Evolutionary conservation across 1,140 invertebrate species (phyloP).

Genomic region (Xylocopa sonorina): DNA sequence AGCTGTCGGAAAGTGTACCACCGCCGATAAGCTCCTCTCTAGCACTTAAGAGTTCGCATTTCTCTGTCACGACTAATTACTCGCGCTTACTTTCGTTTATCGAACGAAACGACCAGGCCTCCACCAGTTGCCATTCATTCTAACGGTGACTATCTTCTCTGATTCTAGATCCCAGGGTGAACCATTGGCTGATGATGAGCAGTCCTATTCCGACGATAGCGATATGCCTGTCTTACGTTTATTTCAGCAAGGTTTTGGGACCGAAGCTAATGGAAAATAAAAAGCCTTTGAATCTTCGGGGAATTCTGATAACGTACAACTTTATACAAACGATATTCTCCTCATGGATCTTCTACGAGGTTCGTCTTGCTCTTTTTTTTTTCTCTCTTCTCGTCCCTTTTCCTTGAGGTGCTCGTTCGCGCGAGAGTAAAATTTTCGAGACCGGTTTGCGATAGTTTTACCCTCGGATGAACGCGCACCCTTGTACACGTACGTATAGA

Average conservation of each 20-base stretch:
- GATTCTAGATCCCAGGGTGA: constrained; percentile 92
- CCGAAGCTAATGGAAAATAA: constrained; percentile 94
- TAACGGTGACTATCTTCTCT: constrained; percentile 57
- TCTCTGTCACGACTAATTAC: too few species aligned
- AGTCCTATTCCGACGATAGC: constrained; percentile 93
- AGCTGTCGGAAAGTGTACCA: background rate
- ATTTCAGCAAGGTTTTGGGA: constrained; percentile 92
- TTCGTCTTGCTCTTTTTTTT: constrained; percentile 74
- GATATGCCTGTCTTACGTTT: constrained; percentile 92
- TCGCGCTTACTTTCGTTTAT: too few species aligned
- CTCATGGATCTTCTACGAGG: constrained; percentile 96
- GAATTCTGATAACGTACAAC: constrained; percentile 93
- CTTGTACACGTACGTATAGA: too few species aligned
- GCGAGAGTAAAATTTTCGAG: too few species aligned
- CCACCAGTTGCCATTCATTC: background rate
- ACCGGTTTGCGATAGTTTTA: too few species aligned
- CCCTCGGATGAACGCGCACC: too few species aligned
- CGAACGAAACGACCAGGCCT: too few species aligned
- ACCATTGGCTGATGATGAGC: constrained; percentile 94
- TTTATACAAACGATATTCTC: constrained; percentile 94
- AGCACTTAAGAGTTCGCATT: too few species aligned
- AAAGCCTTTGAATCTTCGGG: constrained; percentile 92
- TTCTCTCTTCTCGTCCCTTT: too few species aligned
- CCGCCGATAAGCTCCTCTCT: too few species aligned
- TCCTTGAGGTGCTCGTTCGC: too few species aligned